Conservation (phyloP, 2,113 vertebrate genomes). For the Epinephelus lanceolatus region DNA sequence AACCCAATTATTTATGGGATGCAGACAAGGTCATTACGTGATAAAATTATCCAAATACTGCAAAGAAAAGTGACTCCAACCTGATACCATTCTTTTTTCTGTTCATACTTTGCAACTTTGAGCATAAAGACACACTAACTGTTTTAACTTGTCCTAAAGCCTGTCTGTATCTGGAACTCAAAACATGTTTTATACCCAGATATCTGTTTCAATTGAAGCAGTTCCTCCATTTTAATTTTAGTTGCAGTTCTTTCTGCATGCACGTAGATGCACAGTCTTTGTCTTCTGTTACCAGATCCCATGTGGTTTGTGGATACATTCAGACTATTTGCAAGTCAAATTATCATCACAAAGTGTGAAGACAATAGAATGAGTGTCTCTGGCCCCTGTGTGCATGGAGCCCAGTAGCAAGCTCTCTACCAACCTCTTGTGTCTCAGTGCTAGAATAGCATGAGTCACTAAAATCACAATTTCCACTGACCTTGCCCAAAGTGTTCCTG, state of each 20-base stretch:
- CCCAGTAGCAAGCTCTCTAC: background rate
- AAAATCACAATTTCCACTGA: background rate
- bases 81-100: background rate
- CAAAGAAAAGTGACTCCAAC: constrained; percentile 41
- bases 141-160: background rate
- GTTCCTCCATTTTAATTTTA: background rate
- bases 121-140: background rate
- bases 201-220: background rate
- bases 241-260: background rate
- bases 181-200: background rate
- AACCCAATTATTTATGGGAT: constrained; percentile 78
- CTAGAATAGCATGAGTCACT: background rate
- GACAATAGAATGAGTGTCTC: too few relatives aligned
- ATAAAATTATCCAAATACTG: constrained; percentile 63
- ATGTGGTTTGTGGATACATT: constrained; percentile 1
- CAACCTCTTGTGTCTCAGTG: background rate
- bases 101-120: background rate
- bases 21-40: constrained; percentile 62
- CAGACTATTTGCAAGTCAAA: background rate
- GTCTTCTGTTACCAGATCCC: background rate
- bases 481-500: background rate
- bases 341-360: background rate
- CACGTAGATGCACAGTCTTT: background rate
- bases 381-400: background rate
- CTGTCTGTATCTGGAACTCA: background rate